phyloP scores from a whole-genome alignment of 2,888 invertebrate species.

The Metalampra italica region DNA sequence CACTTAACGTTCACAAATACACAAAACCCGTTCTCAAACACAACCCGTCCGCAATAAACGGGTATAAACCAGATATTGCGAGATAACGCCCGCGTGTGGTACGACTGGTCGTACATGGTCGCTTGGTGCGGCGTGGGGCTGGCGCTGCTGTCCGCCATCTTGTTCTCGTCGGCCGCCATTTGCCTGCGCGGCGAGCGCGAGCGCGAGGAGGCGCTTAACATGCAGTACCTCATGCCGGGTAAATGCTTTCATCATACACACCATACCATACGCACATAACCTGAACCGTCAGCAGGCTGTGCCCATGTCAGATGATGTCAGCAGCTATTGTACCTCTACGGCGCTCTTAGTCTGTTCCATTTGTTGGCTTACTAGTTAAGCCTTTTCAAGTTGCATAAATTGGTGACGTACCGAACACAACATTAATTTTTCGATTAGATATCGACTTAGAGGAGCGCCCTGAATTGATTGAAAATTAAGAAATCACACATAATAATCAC shows the following conservation, averaged over 20 bases:
- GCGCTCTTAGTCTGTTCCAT: too few species aligned
- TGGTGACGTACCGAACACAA: too few species aligned
- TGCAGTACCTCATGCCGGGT: constrained; percentile 99
- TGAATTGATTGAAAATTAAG: too few species aligned
- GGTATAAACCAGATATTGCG: constrained; percentile 86
- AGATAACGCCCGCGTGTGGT: constrained; percentile 90
- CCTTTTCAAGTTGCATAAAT: too few species aligned
- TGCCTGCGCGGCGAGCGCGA: constrained; percentile 96
- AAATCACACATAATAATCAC: too few species aligned
- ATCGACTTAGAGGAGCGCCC: too few species aligned
- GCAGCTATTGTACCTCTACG: too few species aligned
- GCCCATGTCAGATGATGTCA: background rate
- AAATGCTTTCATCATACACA: constrained; percentile 44
- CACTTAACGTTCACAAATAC: background rate
- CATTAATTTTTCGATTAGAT: too few species aligned
- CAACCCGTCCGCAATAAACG: constrained; percentile 12
- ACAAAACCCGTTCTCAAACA: background rate
- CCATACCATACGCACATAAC: constrained; percentile 7
- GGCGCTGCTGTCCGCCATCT: constrained; percentile 93
- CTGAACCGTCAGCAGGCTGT: background rate
- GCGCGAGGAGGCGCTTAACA: constrained; percentile 96
- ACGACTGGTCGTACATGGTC: constrained; percentile 98
- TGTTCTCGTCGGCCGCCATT: constrained; percentile 95
- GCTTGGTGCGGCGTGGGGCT: constrained; percentile 98
- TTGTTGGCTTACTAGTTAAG: too few species aligned